Evolutionary conservation across 2,888 invertebrate genomes (phyloP), one percentile per base, ranked within the genome.

Genomic region (Choreutis nemorana): DNA sequence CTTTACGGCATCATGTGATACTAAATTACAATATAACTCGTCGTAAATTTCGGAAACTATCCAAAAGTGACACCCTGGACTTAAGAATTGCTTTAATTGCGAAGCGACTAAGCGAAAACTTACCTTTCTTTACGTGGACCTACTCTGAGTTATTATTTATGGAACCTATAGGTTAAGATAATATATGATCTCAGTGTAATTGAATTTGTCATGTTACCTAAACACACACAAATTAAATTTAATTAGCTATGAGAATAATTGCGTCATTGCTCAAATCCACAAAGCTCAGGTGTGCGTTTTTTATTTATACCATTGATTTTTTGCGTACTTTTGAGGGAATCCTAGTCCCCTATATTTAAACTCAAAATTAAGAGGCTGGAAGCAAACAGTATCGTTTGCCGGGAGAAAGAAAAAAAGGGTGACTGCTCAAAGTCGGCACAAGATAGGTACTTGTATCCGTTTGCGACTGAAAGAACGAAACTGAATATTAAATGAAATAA

Each of bases 401-500:
- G 52, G 51, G 48, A 59, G 63, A 53, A 49, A 53, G 56, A 51
- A 61, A 64, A 65, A 70, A 75, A 72, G 75, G 75, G 73, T 75
- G 75, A 62, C 60, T 60, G 40, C 50, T 45, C 59, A 55, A 70
- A 68, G 75, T 63, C 60, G 60, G 40, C 50, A 45, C 59, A 55
- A 70, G 67, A 64, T 65, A 63, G 56, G 64, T 61, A 45, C 58
- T 64, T 62, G 64, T 55, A 62, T 56, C 52, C 45, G 18, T 18
- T 6, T 56, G 54, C 58, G 48, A 50, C 60, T 48, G 63, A 73
- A 77, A 75, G 73, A 78, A 77, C 64, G 49, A 66, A 78, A 78
- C 75, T 77, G 80, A 80, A 80, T 80, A 77, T 63, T 78, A 80
- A 80, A 80, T 80, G 80, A 80, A 80, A 79, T 80, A 80, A 80